Evolutionary conservation across 1,140 invertebrate genomes (phyloP).

Genomic region (Rhopalosiphum maidis): DNA sequence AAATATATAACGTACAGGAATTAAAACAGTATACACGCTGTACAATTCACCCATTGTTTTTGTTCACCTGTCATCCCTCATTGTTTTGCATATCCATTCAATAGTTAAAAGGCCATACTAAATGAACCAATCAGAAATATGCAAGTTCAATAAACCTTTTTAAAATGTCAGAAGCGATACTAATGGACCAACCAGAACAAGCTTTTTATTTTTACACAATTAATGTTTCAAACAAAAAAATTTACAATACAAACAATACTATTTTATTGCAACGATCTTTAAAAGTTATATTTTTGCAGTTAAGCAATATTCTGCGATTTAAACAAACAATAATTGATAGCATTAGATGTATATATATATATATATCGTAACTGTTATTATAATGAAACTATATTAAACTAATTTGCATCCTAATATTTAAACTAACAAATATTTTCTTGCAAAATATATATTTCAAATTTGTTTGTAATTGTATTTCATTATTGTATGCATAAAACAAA

Average conservation of each 20-base stretch:
- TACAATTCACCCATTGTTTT: background rate
- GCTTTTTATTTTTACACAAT: background rate
- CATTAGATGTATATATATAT: background rate
- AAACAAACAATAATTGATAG: background rate
- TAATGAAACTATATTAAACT: too few species aligned
- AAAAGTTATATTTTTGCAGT: background rate
- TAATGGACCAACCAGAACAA: background rate
- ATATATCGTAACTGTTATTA: too few species aligned
- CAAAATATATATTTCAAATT: too few species aligned
- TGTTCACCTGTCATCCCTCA: background rate
- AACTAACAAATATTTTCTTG: too few species aligned
- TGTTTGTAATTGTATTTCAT: too few species aligned
- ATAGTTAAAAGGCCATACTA: background rate
- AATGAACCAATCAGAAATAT: constrained; percentile 15
- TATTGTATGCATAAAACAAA: too few species aligned
- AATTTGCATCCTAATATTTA: too few species aligned
- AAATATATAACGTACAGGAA: background rate
- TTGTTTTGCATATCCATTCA: background rate
- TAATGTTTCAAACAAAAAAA: background rate
- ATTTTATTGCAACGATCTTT: background rate
- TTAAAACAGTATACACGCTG: background rate
- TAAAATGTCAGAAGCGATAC: background rate
- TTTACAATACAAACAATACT: background rate
- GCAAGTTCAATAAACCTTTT: background rate
- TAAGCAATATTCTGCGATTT: background rate